A percentile compares a stretch with the other conserved stretches of the same genome.
Conservation (phyloP, 2,113 vertebrate genomes). For the Apodemus speciosus region DNA sequence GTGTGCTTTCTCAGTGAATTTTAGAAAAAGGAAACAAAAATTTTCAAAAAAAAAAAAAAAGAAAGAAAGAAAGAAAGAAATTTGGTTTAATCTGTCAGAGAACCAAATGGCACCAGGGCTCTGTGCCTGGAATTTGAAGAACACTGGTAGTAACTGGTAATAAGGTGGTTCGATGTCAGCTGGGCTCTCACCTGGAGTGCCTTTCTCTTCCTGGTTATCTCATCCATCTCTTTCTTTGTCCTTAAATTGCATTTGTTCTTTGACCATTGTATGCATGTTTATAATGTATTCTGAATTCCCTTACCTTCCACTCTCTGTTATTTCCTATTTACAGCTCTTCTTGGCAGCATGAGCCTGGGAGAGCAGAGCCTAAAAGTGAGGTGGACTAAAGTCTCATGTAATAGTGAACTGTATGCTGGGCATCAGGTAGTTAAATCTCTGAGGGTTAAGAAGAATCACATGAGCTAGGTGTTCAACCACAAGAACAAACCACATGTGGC, state of each 20-base stretch:
- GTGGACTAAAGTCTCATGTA: not conserved
- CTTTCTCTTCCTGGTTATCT: not conserved
- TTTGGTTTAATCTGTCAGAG: not conserved
- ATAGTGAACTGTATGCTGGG: not conserved
- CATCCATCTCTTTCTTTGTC: not conserved
- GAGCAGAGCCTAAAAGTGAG: not conserved
- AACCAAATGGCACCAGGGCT: not conserved
- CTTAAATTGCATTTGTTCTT: no score
- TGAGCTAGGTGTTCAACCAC: not conserved
- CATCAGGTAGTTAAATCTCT: not conserved
- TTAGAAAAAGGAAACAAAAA: conserved; percentile 19
- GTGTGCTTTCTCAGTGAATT: not conserved
- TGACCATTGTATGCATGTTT: no score
- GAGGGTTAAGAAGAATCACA: not conserved
- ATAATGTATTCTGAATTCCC: not conserved
- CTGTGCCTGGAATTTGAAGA: not conserved
- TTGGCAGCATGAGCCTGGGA: not conserved
- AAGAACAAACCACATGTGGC: not conserved
- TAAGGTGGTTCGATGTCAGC: not conserved
- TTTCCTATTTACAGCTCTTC: not conserved
- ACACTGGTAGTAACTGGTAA: not conserved
- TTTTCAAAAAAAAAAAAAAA: not conserved
- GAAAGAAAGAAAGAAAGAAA: no score
- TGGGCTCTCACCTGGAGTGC: not conserved
- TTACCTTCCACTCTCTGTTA: not conserved